A percentile compares a stretch with the other conserved stretches of the same genome.
These are phyloP conservation scores for Rissa tridactyla DNA, from an alignment of 2,113 vertebrate genomes.

Conservation along the genomic window DNA sequence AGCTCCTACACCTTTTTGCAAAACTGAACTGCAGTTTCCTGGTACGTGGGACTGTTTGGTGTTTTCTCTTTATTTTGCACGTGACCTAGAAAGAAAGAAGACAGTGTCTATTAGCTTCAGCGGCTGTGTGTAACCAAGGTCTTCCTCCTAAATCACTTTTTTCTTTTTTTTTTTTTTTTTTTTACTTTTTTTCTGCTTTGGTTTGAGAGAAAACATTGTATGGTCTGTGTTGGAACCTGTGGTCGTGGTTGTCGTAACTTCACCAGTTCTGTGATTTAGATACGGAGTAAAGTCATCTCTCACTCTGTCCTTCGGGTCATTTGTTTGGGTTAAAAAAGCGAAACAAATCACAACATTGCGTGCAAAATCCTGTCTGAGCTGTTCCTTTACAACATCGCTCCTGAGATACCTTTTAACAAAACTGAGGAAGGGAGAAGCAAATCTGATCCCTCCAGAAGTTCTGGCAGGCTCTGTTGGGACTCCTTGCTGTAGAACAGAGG, in stretches of 20 bases:
- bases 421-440: background rate
- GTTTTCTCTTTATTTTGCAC: background rate
- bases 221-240: background rate
- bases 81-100: background rate
- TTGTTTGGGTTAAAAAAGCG: background rate
- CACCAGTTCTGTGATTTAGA: background rate
- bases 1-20: background rate
- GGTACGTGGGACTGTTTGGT: background rate
- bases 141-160: background rate
- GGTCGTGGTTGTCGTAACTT: background rate
- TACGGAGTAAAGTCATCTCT: background rate
- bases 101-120: accelerated
- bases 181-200: background rate
- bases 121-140: background rate
- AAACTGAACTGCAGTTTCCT: background rate
- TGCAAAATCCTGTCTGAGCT: background rate
- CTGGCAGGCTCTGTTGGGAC: background rate
- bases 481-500: background rate
- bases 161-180: background rate
- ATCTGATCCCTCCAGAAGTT: background rate
- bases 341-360: too few relatives aligned
- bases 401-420: background rate
- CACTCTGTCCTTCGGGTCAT: background rate
- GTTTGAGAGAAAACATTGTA: background rate
- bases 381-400: background rate